Evolutionary conservation across 2,888 invertebrate genomes (phyloP), one percentile per base, ranked within the genome.

Genomic region (Melieria omissa): DNA sequence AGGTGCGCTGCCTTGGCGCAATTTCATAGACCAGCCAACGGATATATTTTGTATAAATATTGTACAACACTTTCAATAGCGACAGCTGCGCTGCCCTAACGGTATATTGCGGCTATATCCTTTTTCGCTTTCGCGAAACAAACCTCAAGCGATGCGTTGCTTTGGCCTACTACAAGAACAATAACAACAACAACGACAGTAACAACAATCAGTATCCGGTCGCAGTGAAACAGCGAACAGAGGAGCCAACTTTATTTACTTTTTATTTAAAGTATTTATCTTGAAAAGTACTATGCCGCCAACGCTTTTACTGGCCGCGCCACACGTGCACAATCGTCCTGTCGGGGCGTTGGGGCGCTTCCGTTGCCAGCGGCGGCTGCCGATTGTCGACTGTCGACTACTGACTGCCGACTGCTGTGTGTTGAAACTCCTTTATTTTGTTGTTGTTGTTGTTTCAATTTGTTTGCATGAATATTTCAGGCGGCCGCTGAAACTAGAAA

Each of bases 381-480:
- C 16, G 41, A 16, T 10, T 14, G 16, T 4, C 5, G 7, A 3
- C 9, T 60, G 6, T 9, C 60, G 29, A 3, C 9, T 10, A n/a
- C 9, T 42, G 44, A 42, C 7, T 42, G 29, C 44, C 71, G 69
- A 71, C 70, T 74, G 68, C 57, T 67, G 14, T 71, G 5, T 29
- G 14, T 4, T 61, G 9, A 8, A 42, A 65, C 10, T 16, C 49
- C 47, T 70, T 45, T 57, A 12, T 45, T 44, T 16, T 29, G 29
- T 7, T n/a, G 69, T 64, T 70, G 67, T 73, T 77, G 82, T 81
- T 80, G 83, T 84, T 84, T 83, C 82, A 84, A 85, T 83, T 84
- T 83, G 81, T 83, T 84, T 81, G 81, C 79, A 82, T 82, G 73
- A 77, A 78, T 77, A 83, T 84, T 84, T 83, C 79, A 84, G 80